phyloP scores from a whole-genome alignment of 1,140 invertebrate species.

The Drosophila sproati region DNA sequence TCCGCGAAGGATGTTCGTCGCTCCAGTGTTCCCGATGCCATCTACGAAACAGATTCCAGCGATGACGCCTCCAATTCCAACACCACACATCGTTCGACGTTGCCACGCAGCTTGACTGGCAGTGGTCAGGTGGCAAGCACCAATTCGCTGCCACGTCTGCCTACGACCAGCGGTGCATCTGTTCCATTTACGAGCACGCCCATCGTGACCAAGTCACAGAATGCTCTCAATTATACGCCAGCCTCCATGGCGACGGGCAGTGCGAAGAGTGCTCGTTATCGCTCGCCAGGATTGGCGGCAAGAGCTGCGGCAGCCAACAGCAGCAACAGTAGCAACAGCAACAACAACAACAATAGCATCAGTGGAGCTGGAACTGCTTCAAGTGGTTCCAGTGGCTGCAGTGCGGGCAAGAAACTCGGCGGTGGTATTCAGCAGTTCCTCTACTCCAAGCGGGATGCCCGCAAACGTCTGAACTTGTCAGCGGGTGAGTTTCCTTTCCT shows the following conservation, averaged over 20 bases:
- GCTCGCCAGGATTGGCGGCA: constrained; percentile 90
- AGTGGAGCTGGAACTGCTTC: constrained; percentile 81
- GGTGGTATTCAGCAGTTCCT: constrained; percentile 89
- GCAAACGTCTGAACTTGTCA: constrained; percentile 86
- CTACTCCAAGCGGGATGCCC: constrained; percentile 85
- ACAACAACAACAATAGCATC: too few species aligned
- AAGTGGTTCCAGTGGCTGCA: constrained; percentile 3
- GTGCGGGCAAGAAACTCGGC: constrained; percentile 88
- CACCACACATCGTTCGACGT: constrained; percentile 86
- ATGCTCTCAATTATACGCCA: constrained; percentile 86
- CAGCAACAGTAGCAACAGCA: too few species aligned
- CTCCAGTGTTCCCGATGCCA: constrained; percentile 89
- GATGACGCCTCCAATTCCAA: constrained; percentile 86
- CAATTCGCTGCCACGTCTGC: constrained; percentile 90
- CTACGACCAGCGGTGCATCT: constrained; percentile 85
- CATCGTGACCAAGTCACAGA: constrained; percentile 89
- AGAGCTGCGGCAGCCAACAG: constrained; percentile 66
- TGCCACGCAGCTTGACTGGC: constrained; percentile 88
- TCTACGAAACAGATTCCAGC: constrained; percentile 88
- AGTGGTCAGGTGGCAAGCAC: constrained; percentile 87
- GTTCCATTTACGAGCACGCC: constrained; percentile 84
- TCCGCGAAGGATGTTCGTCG: constrained; percentile 84
- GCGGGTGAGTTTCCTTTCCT: constrained; percentile 81
- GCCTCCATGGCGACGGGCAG: constrained; percentile 84
- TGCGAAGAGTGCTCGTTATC: constrained; percentile 93